Conservation (phyloP, 1,140 invertebrate genomes). For the Monochamus saltuarius region DNA sequence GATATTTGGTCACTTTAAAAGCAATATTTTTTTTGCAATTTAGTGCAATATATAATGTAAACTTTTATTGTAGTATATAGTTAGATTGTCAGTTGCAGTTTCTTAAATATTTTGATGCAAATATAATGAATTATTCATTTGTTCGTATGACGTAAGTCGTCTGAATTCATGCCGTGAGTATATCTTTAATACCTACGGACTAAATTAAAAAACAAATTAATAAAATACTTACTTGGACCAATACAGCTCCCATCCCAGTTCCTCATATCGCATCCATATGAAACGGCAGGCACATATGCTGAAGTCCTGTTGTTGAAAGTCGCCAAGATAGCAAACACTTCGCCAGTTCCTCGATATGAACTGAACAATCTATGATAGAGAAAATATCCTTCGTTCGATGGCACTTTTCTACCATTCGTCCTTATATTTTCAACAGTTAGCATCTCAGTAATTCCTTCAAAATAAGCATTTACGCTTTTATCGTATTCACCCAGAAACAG, state of each 20-base stretch:
- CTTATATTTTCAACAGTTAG: slow-evolving; percentile 60
- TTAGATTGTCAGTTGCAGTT: too few species aligned
- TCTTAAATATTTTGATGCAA: too few species aligned
- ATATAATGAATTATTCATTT: too few species aligned
- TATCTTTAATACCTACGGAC: background rate
- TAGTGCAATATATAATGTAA: too few species aligned
- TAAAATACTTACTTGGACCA: slow-evolving; percentile 51
- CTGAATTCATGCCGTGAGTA: too few species aligned
- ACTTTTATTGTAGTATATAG: too few species aligned
- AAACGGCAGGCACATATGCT: slow-evolving; percentile 66
- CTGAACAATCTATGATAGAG: slow-evolving; percentile 51
- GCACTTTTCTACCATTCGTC: slow-evolving; percentile 60
- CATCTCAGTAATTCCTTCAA: slow-evolving; percentile 63
- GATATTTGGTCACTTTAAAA: too few species aligned
- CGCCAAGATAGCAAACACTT: slow-evolving; percentile 64
- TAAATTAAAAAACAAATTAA: slow-evolving; percentile 9
- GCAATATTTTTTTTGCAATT: too few species aligned
- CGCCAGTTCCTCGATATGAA: slow-evolving; percentile 64
- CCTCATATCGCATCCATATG: slow-evolving; percentile 63
- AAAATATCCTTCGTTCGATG: slow-evolving; percentile 12
- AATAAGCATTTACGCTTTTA: slow-evolving; percentile 60
- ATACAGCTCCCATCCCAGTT: slow-evolving; percentile 52
- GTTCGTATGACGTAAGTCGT: too few species aligned
- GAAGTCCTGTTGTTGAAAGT: slow-evolving; percentile 55
- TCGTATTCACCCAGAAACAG: slow-evolving; percentile 63